Base-by-base conservation (phyloP, 2,113 vertebrate species). In the Butorides virescens region DNA sequence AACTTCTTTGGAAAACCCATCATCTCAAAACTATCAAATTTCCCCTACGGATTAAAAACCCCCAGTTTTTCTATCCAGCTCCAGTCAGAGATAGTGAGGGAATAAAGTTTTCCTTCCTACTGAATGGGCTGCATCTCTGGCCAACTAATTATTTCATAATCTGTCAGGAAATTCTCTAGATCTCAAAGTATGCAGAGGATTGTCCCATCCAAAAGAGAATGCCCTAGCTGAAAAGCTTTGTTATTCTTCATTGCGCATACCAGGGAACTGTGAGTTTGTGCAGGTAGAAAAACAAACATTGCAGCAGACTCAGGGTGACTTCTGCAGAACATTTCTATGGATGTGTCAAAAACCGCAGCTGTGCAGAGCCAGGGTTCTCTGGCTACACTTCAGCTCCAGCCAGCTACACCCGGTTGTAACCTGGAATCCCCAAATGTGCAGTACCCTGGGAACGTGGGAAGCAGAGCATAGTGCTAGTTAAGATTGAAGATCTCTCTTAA, bases 111-210 rank as follows among this genome's bases (percentile, higher is more conserved):
- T 49, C 79, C 63, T 90, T 94, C 55, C 62, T 94, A 47, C 86
- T 72, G 86, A 85, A 65, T 53, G 49, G 61, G 32, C 44, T 74
- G 55, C 21, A 74, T 86, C 88, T 93, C 90, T 81, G 83, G 79
- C 75, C 88, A 89, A 80, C 44, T 92, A 95, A 71, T 84, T 94
- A 80, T 86, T 93, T 92, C 68, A 77, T 91, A 65, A 89, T 84
- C 36, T 75, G 32, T 82, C 92, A 97, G 92, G 83, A 97, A 95
- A 96, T 93, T 93, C 88, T 81, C 76, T 92, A 71, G 56, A 84
- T 92, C 66, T 72, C 44, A 29, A 94, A 93, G 36, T 82, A 95
- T 85, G 90, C 65, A 68, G 58, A 52, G 58, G 44, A 47, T 73
- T 75, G 52, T 86, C 77, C 73, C 46, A 49, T 96, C 77, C 67